Base-by-base conservation (phyloP, 2,888 invertebrate species). In the Vannuccia rotundouncinata region DNA sequence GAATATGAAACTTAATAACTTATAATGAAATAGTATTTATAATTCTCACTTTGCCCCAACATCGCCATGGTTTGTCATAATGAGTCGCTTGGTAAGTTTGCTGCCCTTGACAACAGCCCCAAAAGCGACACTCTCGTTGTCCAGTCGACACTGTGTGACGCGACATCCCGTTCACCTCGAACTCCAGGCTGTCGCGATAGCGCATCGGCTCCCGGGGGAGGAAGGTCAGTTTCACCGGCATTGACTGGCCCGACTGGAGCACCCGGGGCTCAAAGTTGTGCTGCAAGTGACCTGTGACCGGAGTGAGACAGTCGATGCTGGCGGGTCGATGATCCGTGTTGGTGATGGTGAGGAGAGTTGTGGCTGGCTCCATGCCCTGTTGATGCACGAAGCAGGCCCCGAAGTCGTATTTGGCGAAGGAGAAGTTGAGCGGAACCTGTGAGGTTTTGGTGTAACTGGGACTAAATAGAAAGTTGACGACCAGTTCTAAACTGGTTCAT, bases 401-500 rank as follows among this genome's bases (percentile, higher is more conserved):
- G 88, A 92, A 92, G 86, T 92, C 89, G 84, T 90, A 90, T n/a
- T 89, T 86, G 83, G 86, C 87, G 84, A 91, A 91, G 1, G 91
- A 91, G 85, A 92, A 92, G 90, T 82, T 90, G 89, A 60, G 91
- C 91, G 73, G 89, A 89, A 25, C 91, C 91, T 83, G 90, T 89
- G 59, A 92, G 85, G 76, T 89, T 87, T 80, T 89, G 45, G 85
- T 87, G 84, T 91, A 92, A 1, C 89, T 90, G 0, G 92, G 91
- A 0, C 92, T n/a, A n/a, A n/a, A n/a, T n/a, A n/a, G n/a, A n/a
- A n/a, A n/a, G n/a, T n/a, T n/a, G n/a, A n/a, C n/a, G n/a, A n/a
- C n/a, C n/a, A n/a, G n/a, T n/a, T n/a, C n/a, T n/a, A n/a, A n/a
- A n/a, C n/a, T n/a, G n/a, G n/a, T n/a, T n/a, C n/a, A n/a, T n/a